Conservation (phyloP, 2,888 invertebrate genomes). For the Osedax frankpressi region DNA sequence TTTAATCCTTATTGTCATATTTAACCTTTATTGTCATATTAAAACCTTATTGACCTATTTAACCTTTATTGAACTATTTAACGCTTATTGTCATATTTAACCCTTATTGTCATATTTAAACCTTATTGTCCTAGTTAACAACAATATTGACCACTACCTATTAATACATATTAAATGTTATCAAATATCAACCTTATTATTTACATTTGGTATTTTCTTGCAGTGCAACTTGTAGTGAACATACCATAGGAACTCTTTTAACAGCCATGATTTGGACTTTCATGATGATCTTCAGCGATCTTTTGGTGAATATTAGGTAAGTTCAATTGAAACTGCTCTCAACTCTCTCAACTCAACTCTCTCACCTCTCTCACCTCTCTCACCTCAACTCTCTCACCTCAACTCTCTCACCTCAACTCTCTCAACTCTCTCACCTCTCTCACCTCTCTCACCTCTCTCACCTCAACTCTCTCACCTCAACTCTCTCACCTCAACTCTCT, state of each 20-base stretch:
- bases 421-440: too few species aligned
- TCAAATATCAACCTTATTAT: background rate
- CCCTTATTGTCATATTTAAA: too few species aligned
- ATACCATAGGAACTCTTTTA: constrained; percentile 30
- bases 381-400: background rate
- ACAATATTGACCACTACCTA: constrained; percentile 23
- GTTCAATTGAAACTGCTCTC: background rate
- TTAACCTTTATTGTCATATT: too few species aligned
- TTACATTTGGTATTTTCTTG: background rate
- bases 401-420: background rate
- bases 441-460: background rate
- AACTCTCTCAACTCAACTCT: background rate
- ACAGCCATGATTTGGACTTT: constrained; percentile 29
- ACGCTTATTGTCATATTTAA: too few species aligned
- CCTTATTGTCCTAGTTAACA: too few species aligned
- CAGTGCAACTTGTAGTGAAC: constrained; percentile 21
- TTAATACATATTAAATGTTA: constrained; percentile 22
- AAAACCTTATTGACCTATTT: too few species aligned
- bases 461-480: background rate
- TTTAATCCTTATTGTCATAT: too few species aligned
- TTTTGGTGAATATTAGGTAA: constrained; percentile 35
- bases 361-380: background rate
- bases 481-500: background rate
- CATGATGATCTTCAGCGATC: constrained; percentile 43
- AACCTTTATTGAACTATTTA: too few species aligned